A percentile compares a stretch with the other conserved stretches of the same genome.
Evolutionary conservation across 2,797 vertebrate species (phyloP).

Genomic region (Steatocranus sp.): DNA sequence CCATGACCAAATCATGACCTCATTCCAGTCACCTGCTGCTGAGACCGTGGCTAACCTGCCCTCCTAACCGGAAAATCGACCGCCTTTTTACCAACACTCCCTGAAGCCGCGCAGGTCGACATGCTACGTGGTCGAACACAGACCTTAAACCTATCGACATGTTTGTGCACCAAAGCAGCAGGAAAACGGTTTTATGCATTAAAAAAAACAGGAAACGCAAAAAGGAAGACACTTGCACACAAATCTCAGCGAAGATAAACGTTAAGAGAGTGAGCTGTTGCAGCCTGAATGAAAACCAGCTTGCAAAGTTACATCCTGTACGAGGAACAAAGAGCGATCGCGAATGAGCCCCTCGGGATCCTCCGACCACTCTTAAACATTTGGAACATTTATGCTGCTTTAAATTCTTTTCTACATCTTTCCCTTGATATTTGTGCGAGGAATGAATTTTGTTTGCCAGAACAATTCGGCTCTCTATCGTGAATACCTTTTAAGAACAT

Average conservation of each 20-base stretch:
- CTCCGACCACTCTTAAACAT: slow-evolving; percentile 65
- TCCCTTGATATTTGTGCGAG: slow-evolving; percentile 63
- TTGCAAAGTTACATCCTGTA: slow-evolving; percentile 70
- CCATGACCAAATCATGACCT: slow-evolving; percentile 73
- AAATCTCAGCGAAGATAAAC: neutral
- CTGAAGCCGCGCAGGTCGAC: slow-evolving; percentile 43
- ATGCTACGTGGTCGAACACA: slow-evolving; percentile 36
- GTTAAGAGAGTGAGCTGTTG: slow-evolving; percentile 6
- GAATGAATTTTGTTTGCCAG: slow-evolving; percentile 70
- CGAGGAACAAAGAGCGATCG: slow-evolving; percentile 60
- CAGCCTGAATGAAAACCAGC: slow-evolving; percentile 66
- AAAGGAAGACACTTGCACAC: neutral
- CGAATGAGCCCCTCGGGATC: slow-evolving; percentile 61
- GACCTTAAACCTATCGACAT: slow-evolving; percentile 24
- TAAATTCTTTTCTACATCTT: slow-evolving; percentile 59
- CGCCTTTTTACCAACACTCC: slow-evolving; percentile 61
- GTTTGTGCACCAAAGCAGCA: slow-evolving; percentile 35
- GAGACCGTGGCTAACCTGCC: slow-evolving; percentile 76
- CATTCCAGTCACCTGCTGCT: slow-evolving; percentile 80
- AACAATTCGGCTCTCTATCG: slow-evolving; percentile 54
- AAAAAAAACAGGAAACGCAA: neutral
- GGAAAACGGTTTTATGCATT: neutral
- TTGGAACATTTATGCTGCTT: slow-evolving; percentile 73
- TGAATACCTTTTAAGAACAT: slow-evolving; percentile 59
- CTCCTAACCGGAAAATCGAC: slow-evolving; percentile 71